These are phyloP conservation scores for Bombus balteatus DNA, from an alignment of 1,140 invertebrate species.

Conservation along the genomic window DNA sequence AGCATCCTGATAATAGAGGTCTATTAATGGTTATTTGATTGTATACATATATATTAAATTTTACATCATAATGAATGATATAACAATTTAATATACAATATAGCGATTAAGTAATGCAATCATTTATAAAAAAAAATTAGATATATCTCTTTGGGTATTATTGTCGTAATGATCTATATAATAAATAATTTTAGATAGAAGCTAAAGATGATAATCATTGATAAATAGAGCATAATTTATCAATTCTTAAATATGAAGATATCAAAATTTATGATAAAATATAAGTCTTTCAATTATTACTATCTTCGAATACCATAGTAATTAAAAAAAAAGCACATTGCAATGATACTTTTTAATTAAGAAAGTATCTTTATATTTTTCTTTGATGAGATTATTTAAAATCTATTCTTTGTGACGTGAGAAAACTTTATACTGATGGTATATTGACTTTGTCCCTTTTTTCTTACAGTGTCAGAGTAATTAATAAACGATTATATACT, in stretches of 20 bases:
- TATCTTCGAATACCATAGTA: neutral
- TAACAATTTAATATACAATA: neutral
- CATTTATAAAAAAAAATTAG: neutral
- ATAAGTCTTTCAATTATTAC: neutral
- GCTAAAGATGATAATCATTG: neutral
- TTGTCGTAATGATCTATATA: neutral
- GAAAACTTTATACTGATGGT: neutral
- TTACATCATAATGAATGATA: neutral
- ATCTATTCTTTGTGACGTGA: neutral
- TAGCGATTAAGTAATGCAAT: neutral
- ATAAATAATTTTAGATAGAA: neutral
- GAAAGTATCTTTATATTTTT: neutral
- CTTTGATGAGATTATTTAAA: slow-evolving; percentile 20
- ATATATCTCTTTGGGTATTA: neutral
- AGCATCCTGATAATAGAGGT: neutral
- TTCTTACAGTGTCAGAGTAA: neutral
- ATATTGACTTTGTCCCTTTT: too few species aligned
- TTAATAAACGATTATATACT: neutral
- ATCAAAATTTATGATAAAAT: too few species aligned
- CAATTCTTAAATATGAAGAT: neutral
- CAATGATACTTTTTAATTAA: neutral
- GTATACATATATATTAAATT: slow-evolving; percentile 19
- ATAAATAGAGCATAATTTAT: neutral
- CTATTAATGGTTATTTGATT: neutral
- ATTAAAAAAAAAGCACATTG: neutral